Conservation (phyloP, 2,113 vertebrate species). For the Phrynosoma blainvillii region DNA sequence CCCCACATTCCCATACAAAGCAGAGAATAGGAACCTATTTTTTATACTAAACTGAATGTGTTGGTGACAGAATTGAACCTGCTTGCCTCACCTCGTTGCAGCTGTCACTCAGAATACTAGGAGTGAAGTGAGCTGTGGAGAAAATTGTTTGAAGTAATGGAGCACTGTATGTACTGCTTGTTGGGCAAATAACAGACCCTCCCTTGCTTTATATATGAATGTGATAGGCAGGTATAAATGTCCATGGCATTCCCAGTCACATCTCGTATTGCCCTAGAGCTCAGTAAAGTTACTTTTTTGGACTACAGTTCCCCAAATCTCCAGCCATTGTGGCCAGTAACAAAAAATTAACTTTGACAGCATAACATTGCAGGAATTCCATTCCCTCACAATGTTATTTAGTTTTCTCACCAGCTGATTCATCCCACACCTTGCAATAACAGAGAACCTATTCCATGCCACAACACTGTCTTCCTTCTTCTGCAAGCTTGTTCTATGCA, state of each 20-base stretch:
- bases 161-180: not conserved
- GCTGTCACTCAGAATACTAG: not conserved
- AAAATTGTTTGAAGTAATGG: not conserved
- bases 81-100: not conserved
- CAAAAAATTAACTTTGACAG: not conserved
- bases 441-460: conserved; percentile 16
- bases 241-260: not conserved
- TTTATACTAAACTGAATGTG: not conserved
- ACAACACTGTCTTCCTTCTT: conserved; percentile 19
- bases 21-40: not conserved
- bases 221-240: not conserved
- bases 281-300: not conserved
- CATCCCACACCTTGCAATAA: conserved; percentile 13
- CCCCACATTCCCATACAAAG: not conserved
- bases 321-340: too few relatives aligned
- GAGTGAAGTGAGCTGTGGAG: not conserved
- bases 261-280: not conserved
- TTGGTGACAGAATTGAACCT: not conserved
- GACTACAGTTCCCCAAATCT: not conserved
- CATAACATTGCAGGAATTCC: conserved; percentile 21
- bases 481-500: not conserved
- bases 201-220: not conserved
- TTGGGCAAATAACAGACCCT: not conserved
- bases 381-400: conserved; percentile 5
- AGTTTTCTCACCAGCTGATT: conserved; percentile 17